Evolutionary conservation across 2,797 vertebrate genomes (phyloP), one percentile per base, ranked within the genome.

Genomic region (Pipistrellus nathusii): DNA sequence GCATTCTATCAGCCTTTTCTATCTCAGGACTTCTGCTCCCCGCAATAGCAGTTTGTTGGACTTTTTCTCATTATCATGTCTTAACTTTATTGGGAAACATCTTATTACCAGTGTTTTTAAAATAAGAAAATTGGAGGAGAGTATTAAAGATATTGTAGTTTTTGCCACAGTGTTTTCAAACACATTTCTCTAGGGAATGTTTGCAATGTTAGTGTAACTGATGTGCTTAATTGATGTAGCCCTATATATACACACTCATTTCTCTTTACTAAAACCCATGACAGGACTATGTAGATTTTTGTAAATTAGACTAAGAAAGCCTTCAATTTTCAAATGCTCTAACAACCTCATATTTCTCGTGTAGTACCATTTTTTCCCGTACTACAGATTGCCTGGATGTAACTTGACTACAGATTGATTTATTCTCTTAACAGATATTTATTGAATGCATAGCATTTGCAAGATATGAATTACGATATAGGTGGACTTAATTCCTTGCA

Each of bases 81-180:
- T 92, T 93, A 76, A 68, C 59, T 84, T 41, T 35, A 64, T 38
- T 15, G 6, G 59, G 57, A 90, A 92, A 91, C 20, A 85, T 59
- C 83, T 96, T 83, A 62, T 25, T 59, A 84, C 55, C 53, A 88
- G 1, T 87, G 20, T 91, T 86, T 96, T 71, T 81, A 76, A 92
- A 90, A 91, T 71, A 85, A 85, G 30, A 73, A 91, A 94, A 57
- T 23, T 13, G 17, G 4, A 27, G 9, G 11, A 6, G 14, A 1
- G 59, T 80, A 53, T 77, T 86, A 83, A 87, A 90, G 13, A 18
- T 87, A 80, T 64, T 84, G 25, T 69, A 44, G 3, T 4, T 62
- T 86, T 96, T 80, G 44, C 68, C 46, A 62, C 35, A 41, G 3
- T 72, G 41, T 71, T 94, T 18, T 94, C 73, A 68, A 59, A 69